Percentiles rank a stretch among this genome's conserved stretches.
Evolutionary conservation across 2,888 invertebrate genomes (phyloP).

Genomic region (Drosophila conformis): DNA sequence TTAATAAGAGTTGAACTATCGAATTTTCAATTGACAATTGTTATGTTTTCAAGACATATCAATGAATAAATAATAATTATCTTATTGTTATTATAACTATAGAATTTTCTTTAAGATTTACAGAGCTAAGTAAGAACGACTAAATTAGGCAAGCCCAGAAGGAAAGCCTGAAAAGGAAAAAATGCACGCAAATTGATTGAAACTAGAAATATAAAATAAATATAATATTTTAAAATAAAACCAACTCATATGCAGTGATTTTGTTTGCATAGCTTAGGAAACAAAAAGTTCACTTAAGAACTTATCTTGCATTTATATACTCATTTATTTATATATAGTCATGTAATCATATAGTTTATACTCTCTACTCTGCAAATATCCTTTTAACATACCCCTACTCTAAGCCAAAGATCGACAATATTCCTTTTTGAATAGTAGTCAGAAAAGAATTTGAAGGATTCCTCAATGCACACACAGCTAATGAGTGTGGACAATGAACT

Average conservation of each 20-base stretch:
- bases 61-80: not conserved
- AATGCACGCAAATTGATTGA: too few relatives aligned
- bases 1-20: not conserved
- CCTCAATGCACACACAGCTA: slow-evolving; percentile 15
- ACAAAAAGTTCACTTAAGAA: too few relatives aligned
- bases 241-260: too few relatives aligned
- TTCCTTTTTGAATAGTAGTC: not conserved
- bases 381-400: not conserved
- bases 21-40: not conserved
- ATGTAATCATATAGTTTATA: not conserved
- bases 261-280: too few relatives aligned
- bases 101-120: not conserved
- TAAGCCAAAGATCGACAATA: not conserved
- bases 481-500: slow-evolving; percentile 32
- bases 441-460: slow-evolving; percentile 23
- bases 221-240: too few relatives aligned
- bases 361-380: not conserved
- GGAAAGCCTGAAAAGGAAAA: too few relatives aligned
- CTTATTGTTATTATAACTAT: not conserved
- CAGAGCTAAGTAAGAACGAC: too few relatives aligned
- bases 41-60: not conserved
- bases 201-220: too few relatives aligned
- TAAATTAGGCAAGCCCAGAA: too few relatives aligned
- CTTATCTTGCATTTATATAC: not conserved
- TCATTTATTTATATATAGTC: not conserved